Conservation (phyloP, 1,140 invertebrate genomes). For the Cotesia vestalis region DNA sequence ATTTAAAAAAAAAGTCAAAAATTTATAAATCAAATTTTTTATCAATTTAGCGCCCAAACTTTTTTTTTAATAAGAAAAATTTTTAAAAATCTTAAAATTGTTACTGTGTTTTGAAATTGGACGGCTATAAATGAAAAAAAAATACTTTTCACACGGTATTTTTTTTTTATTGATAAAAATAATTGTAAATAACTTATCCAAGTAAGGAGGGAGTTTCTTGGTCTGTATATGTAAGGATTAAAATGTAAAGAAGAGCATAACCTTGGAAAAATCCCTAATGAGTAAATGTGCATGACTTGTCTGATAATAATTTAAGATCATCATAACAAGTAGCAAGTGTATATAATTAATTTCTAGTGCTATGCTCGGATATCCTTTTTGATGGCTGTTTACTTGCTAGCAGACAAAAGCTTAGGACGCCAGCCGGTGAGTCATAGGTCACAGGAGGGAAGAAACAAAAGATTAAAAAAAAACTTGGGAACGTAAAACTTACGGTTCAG, state of each 20-base stretch:
- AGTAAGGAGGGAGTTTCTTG: background rate
- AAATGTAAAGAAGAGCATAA: background rate
- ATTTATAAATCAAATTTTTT: no score
- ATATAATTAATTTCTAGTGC: constrained; percentile 16
- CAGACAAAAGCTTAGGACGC: background rate
- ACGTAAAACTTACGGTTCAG: background rate
- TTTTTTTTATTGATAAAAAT: no score
- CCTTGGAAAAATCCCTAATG: background rate
- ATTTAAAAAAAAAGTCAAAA: no score
- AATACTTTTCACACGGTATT: no score
- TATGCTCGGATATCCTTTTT: constrained; percentile 24
- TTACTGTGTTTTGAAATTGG: no score
- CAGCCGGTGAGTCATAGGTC: constrained; percentile 23
- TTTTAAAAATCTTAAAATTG: no score
- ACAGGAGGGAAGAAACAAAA: background rate
- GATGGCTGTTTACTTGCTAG: background rate
- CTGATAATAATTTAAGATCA: constrained; percentile 17
- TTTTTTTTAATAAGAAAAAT: no score
- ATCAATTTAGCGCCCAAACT: no score
- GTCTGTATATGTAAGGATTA: background rate
- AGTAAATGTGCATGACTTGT: constrained; percentile 15
- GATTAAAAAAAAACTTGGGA: constrained; percentile 10
- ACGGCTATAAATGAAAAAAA: no score
- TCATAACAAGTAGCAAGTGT: constrained; percentile 12
- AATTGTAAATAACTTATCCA: no score